Conservation (phyloP, 2,797 vertebrate species). For the Luscinia megarhynchos region DNA sequence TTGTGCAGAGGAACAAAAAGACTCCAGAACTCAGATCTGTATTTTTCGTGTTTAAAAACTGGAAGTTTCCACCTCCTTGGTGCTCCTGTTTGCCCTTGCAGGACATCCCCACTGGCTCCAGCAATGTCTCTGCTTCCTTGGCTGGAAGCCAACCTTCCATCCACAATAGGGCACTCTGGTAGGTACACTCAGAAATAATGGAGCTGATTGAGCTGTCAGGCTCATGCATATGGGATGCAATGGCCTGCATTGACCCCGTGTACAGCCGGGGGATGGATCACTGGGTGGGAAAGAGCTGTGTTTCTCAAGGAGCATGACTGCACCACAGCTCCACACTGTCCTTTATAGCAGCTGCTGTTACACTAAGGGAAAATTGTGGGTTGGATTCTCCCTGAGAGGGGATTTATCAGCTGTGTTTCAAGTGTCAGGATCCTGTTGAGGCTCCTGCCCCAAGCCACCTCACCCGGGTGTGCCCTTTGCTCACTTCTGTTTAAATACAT, state of each 20-base stretch:
- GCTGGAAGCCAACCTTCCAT: background rate
- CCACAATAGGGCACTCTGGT: fast-evolving
- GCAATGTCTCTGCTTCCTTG: background rate
- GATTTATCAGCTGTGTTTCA: background rate
- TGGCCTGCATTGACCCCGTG: background rate
- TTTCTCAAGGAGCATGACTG: background rate
- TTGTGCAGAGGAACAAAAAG: background rate
- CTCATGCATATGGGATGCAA: background rate
- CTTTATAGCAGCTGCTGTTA: background rate
- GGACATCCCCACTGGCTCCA: background rate
- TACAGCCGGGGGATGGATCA: background rate
- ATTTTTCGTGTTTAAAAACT: background rate
- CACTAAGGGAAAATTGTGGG: background rate
- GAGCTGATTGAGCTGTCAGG: background rate
- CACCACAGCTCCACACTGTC: background rate
- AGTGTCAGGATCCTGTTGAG: background rate
- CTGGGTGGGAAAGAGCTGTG: background rate
- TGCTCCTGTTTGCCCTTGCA: background rate
- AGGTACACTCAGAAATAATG: background rate
- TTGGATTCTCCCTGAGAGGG: background rate
- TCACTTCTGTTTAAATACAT: background rate
- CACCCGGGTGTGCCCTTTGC: background rate
- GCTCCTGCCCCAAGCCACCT: background rate
- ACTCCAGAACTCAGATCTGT: background rate
- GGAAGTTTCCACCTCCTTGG: background rate